Evolutionary conservation across 1,140 invertebrate species (phyloP), one percentile per base, ranked within the genome.

Genomic region (Cotesia glomerata): DNA sequence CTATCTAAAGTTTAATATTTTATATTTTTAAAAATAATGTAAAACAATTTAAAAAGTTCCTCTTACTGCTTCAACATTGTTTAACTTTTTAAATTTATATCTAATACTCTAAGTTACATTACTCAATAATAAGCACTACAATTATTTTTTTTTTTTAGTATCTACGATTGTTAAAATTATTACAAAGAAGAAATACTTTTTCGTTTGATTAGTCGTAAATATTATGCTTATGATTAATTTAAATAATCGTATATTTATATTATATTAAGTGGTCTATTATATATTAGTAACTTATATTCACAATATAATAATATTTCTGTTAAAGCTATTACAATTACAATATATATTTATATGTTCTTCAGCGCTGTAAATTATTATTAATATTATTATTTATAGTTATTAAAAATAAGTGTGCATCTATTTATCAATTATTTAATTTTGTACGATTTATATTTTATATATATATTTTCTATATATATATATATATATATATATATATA

Each of bases 331-430:
- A 26, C 26, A 59, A 18, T 26, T 26, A 26, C 14, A 59, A 59
- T 59, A 34, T 59, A 59, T 18, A 32, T 26, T 32, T 26, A 59
- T 32, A 18, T 26, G 9, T 11, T 11, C 26, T 7, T 26, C 18
- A 18, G 26, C 26, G 58, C 58, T 18, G 58, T 59, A 73, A 79
- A 78, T 82, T 82, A 79, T 82, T 84, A 80, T 78, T 78, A 16
- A 74, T 84, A 78, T 74, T 74, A 79, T 79, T 77, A 77, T 77
- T 77, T 74, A 74, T 77, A 82, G 75, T 77, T 77, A 74, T 71
- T 74, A 65, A 63, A 45, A 34, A 64, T 56, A 64, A 59, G 69
- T 63, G 16, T 63, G 35, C 59, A 71, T 71, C 69, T 71, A 71
- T 71, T 71, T 71, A 71, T 62, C 62, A 49, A 71, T 71, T 71